Conservation (phyloP, 2,888 invertebrate genomes). For the Chamaedrilus cognettii region DNA sequence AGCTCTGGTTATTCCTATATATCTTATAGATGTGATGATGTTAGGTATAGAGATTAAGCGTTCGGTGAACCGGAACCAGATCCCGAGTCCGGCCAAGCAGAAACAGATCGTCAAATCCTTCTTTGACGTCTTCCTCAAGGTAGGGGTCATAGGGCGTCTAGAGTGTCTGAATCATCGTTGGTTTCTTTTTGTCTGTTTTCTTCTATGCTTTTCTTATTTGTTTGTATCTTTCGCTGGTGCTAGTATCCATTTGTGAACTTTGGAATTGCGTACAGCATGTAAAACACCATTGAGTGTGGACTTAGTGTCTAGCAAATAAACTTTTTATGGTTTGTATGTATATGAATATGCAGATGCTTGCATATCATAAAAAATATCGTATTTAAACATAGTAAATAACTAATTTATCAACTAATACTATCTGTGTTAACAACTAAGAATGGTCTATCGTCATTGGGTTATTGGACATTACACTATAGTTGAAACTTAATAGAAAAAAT, state of each 20-base stretch:
- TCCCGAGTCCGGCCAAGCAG: conserved; percentile 35
- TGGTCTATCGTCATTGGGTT: too few species aligned
- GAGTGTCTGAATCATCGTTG: background rate
- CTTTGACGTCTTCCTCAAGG: conserved; percentile 32
- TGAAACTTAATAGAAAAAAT: too few species aligned
- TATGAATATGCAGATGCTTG: too few species aligned
- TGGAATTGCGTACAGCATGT: too few species aligned
- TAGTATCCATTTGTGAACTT: too few species aligned
- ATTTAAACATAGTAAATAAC: too few species aligned
- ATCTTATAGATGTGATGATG: conserved; percentile 16
- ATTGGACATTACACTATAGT: too few species aligned
- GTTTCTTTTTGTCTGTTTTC: background rate
- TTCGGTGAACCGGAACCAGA: conserved; percentile 19
- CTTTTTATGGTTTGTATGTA: too few species aligned
- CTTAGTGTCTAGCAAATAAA: background rate
- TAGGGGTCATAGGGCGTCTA: conserved; percentile 9
- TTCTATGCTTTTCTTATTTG: background rate
- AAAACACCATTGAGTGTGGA: too few species aligned
- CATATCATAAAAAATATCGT: too few species aligned
- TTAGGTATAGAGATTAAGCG: conserved; percentile 38
- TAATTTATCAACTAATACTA: too few species aligned
- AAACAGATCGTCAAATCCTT: conserved; percentile 36
- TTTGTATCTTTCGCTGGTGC: background rate
- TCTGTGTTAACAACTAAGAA: too few species aligned
- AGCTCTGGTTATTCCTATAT: background rate